These are phyloP conservation scores for Arctocebus calabarensis DNA, from an alignment of 2,797 vertebrate genomes.

Conservation along the genomic window DNA sequence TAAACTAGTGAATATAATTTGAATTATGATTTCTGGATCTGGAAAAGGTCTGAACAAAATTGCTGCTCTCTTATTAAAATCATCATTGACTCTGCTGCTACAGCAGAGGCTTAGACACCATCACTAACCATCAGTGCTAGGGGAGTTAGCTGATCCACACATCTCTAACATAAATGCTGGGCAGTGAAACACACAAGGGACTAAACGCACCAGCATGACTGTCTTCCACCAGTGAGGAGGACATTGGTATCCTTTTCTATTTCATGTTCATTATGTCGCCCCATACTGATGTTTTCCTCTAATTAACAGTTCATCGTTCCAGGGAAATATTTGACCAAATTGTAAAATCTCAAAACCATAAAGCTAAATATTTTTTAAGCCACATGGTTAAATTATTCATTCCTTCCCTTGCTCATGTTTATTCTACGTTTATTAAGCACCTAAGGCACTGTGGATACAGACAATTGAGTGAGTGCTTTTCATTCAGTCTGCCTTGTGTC, in stretches of 20 bases:
- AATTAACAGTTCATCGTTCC: not conserved
- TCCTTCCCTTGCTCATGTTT: not conserved
- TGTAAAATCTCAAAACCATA: not conserved
- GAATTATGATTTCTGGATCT: not conserved
- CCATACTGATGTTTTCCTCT: not conserved
- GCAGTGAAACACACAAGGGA: rapidly evolving
- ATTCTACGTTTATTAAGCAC: too few relatives aligned
- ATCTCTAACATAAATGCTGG: not conserved
- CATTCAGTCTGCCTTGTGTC: rapidly evolving
- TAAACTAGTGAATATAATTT: constrained; percentile 50
- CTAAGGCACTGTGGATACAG: rapidly evolving
- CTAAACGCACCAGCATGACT: rapidly evolving
- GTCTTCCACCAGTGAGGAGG: rapidly evolving
- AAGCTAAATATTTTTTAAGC: not conserved
- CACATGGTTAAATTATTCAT: not conserved
- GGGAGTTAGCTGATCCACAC: not conserved
- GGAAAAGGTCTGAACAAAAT: not conserved
- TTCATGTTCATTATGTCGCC: not conserved
- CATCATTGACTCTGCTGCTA: not conserved
- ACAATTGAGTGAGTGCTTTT: not conserved
- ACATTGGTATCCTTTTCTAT: not conserved
- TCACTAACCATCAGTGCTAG: not conserved
- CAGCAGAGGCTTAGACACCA: not conserved
- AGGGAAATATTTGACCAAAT: not conserved
- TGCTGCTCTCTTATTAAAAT: not conserved